Percentiles rank a stretch among this genome's conserved stretches.
Conservation (phyloP, 2,113 vertebrate species). For the Thunnus thynnus region DNA sequence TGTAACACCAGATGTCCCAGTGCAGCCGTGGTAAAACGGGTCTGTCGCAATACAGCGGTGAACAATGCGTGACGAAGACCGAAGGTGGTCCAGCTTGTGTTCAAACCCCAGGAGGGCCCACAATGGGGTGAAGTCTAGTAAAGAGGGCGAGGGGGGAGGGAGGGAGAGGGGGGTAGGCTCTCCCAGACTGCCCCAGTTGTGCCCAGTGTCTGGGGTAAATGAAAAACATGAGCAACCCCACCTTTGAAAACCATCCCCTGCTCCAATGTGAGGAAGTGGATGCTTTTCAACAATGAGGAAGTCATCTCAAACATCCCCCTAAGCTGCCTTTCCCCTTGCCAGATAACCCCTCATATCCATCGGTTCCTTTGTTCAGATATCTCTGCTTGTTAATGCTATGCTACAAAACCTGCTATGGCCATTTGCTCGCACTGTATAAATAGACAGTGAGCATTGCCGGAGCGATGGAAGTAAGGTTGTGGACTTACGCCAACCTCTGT, state of each 20-base stretch:
- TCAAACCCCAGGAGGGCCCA: conserved; percentile 56
- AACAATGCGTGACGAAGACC: conserved; percentile 77
- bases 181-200: conserved; percentile 49
- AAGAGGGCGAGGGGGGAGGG: background rate
- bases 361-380: conserved; percentile 77
- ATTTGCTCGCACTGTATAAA: conserved; percentile 85
- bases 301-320: conserved; percentile 74
- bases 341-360: conserved; percentile 62
- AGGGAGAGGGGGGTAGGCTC: conserved; percentile 8
- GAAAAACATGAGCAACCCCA: conserved; percentile 34
- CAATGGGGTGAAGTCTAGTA: conserved; percentile 47
- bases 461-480: conserved; percentile 79
- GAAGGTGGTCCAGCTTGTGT: conserved; percentile 79
- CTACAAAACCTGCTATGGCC: conserved; percentile 74
- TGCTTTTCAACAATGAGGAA: conserved; percentile 64
- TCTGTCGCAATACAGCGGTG: conserved; percentile 75
- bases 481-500: conserved; percentile 78
- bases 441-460: conserved; percentile 82
- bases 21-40: conserved; percentile 70
- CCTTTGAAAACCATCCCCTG: conserved; percentile 47
- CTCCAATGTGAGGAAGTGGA: conserved; percentile 67
- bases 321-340: conserved; percentile 46
- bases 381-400: conserved; percentile 77
- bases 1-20: conserved; percentile 81
- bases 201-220: conserved; percentile 37